Percentiles rank a stretch among this genome's conserved stretches.
phyloP scores from a whole-genome alignment of 2,797 vertebrate genomes.

The Sebastes minor region DNA sequence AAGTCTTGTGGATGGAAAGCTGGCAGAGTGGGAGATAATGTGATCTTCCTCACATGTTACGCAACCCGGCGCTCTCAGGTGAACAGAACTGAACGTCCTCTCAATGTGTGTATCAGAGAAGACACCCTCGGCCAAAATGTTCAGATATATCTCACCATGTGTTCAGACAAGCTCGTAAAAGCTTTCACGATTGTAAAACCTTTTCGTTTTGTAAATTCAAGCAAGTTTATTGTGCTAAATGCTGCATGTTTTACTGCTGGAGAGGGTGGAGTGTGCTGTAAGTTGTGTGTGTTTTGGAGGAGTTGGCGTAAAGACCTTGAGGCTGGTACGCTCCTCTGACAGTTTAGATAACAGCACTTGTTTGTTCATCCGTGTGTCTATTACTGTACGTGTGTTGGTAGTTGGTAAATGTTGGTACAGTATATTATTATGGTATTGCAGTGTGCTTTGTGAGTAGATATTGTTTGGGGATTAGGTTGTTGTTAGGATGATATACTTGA shows the following conservation, averaged over 20 bases:
- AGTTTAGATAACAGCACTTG: constrained; percentile 27
- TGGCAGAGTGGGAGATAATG: neutral
- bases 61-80: neutral
- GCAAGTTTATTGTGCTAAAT: neutral
- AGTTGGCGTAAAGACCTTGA: constrained; percentile 20
- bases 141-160: neutral
- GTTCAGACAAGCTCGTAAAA: neutral
- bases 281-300: constrained; percentile 1
- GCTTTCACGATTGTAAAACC: neutral
- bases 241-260: neutral
- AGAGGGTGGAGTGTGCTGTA: neutral
- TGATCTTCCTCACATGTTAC: neutral
- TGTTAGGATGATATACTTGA: neutral
- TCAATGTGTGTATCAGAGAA: neutral
- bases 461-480: neutral
- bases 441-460: neutral
- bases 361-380: neutral
- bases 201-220: neutral
- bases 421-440: neutral
- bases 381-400: neutral
- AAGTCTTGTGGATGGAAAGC: neutral
- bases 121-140: neutral
- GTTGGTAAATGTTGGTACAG: neutral
- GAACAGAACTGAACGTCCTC: neutral
- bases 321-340: constrained; percentile 28